Evolutionary conservation across 2,888 invertebrate genomes (phyloP), one percentile per base, ranked within the genome.

Genomic region (Lycocerus yunnanus): DNA sequence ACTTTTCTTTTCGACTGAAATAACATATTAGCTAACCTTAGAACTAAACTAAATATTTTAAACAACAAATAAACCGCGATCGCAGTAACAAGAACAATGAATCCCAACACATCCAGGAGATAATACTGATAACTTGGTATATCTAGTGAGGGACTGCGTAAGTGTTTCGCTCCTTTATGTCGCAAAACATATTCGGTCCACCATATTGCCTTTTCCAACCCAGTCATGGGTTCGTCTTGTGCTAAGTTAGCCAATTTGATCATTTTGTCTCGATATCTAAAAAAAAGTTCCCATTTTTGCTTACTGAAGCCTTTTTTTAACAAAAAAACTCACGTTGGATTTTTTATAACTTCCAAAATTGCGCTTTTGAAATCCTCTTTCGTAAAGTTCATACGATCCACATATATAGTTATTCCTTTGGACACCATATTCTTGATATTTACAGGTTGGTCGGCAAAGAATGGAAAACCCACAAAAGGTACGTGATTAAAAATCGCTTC

Each of bases 101-200:
- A 66, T 13, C 21, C 27, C 1, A 69, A 14, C 3, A 69, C 60
- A 16, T 69, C 69, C 11, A 69, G 9, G 3, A 18, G 16, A 8
- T 61, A 27, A 20, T 69, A 61, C 21, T 69, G 60, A 61, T 69
- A 69, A 20, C 4, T 27, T 13, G 59, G 60, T 15, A 69, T 24
- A n/a, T 69, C 60, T 1, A 16, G 3, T 9, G 20, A 9, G 1
- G 20, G 59, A n/a, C n/a, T 13, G 2, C 60, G 13, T 4, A 69
- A 21, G 14, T 69, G 69, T n/a, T 13, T 69, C 0, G 69, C 15
- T 14, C 69, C 61, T 8, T 60, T 61, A 13, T 69, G 18, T 27
- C 69, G 60, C 61, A 69, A 24, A 15, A 69, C 61, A 21, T 69
- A 61, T 21, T 69, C 69, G 15, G 69, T 60, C 69, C 69, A 69